phyloP scores from a whole-genome alignment of 2,888 invertebrate species.

The Scaptomyza parva region DNA sequence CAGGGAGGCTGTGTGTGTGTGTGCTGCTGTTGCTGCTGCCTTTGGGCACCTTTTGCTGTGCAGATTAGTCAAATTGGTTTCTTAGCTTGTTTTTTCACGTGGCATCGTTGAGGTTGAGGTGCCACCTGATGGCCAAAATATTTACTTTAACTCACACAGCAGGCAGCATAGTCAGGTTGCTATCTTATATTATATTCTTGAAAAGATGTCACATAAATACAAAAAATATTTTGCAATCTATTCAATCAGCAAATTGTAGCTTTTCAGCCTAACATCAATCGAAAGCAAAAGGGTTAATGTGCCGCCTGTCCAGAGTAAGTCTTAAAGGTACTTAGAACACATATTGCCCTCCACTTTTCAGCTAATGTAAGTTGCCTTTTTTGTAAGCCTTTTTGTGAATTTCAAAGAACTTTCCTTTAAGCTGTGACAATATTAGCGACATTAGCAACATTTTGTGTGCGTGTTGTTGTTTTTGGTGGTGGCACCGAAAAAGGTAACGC shows the following conservation, averaged over 20 bases:
- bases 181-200: conserved; percentile 36
- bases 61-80: conserved; percentile 71
- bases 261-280: no score
- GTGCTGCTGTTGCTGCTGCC: no score
- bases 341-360: neutral
- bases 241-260: no score
- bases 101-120: conserved; percentile 4
- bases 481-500: conserved; percentile 12
- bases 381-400: neutral
- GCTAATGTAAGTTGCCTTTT: neutral
- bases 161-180: neutral
- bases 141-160: conserved; percentile 35
- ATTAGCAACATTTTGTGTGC: conserved; percentile 24
- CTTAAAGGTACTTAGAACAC: neutral
- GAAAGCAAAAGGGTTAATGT: no score
- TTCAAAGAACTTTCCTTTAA: neutral
- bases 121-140: conserved; percentile 45
- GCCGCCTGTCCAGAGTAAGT: no score
- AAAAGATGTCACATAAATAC: conserved; percentile 6
- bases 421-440: conserved; percentile 16
- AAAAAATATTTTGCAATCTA: no score
- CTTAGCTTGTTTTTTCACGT: neutral
- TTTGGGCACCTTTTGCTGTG: conserved; percentile 17
- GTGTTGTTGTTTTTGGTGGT: conserved; percentile 8
- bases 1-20: neutral